These are phyloP conservation scores for Callimorpha dominula DNA, from an alignment of 2,888 invertebrate genomes.

Conservation along the genomic window DNA sequence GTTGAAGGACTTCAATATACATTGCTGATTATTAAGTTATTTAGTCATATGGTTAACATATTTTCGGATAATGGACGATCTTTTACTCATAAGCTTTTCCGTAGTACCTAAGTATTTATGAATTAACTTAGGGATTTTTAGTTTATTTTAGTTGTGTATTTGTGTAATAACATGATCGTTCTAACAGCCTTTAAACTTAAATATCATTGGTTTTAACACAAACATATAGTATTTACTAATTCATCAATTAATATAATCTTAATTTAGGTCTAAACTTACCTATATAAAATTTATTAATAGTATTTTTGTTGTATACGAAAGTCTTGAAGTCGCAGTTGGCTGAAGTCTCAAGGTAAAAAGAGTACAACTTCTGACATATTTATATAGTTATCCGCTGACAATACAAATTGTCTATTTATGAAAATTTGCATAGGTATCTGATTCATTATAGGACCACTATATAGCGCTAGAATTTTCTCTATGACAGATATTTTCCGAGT, in stretches of 20 bases:
- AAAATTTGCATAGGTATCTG: no score
- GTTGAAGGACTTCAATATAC: slow-evolving; percentile 3
- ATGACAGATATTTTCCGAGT: no score
- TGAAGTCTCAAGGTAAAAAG: background rate
- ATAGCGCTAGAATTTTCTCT: no score
- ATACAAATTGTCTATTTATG: no score
- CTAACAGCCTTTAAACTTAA: background rate
- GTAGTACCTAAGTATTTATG: slow-evolving; percentile 8
- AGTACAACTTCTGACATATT: no score
- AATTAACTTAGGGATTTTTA: background rate
- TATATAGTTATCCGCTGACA: no score
- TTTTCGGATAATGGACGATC: slow-evolving; percentile 14
- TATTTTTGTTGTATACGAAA: background rate
- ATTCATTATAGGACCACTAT: no score
- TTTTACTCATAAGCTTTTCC: slow-evolving; percentile 6
- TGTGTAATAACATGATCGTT: background rate
- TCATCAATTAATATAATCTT: background rate
- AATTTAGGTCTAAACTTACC: background rate
- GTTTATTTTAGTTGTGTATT: background rate
- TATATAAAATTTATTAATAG: background rate
- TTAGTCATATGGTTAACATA: background rate
- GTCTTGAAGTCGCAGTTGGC: background rate
- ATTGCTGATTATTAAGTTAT: background rate
- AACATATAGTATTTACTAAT: background rate
- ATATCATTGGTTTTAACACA: background rate